Evolutionary conservation across 2,888 invertebrate genomes (phyloP).

Genomic region (Drosophila flavopinicola): DNA sequence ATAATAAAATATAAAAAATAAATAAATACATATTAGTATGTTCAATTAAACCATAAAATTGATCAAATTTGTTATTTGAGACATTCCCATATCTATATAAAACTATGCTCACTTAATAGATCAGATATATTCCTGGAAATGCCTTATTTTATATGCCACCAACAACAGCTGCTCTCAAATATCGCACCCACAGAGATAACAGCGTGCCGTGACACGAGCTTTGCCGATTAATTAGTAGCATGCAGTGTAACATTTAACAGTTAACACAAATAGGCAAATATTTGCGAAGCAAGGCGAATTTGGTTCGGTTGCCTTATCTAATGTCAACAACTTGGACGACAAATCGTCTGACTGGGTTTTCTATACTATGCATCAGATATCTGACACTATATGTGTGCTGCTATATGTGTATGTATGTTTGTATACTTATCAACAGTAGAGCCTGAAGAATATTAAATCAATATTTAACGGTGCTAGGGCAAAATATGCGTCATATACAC

Average conservation of each 20-base stretch:
- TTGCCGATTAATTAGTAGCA: too few relatives aligned
- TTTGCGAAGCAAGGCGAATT: slow-evolving; percentile 24
- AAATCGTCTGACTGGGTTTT: slow-evolving; percentile 59
- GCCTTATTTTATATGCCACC: too few relatives aligned
- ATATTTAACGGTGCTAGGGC: slow-evolving; percentile 75
- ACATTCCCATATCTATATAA: not conserved
- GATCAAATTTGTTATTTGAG: too few relatives aligned
- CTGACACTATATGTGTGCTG: not conserved
- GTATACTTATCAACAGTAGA: slow-evolving; percentile 43
- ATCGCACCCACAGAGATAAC: too few relatives aligned
- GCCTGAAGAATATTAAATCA: slow-evolving; percentile 70
- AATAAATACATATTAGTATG: too few relatives aligned
- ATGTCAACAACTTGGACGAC: slow-evolving; percentile 59
- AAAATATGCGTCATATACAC: slow-evolving; percentile 66
- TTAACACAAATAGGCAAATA: slow-evolving; percentile 27
- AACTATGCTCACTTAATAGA: not conserved
- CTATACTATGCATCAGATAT: slow-evolving; percentile 8
- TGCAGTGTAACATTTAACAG: too few relatives aligned
- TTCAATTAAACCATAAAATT: too few relatives aligned
- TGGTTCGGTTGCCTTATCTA: slow-evolving; percentile 46
- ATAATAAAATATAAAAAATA: too few relatives aligned
- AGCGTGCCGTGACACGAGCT: slow-evolving; percentile 15
- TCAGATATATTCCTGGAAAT: slow-evolving; percentile 4
- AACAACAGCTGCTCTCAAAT: too few relatives aligned
- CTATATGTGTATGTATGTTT: slow-evolving; percentile 7